These are phyloP conservation scores for Dichetophora obliterata DNA, from an alignment of 2,888 invertebrate species.

Conservation along the genomic window DNA sequence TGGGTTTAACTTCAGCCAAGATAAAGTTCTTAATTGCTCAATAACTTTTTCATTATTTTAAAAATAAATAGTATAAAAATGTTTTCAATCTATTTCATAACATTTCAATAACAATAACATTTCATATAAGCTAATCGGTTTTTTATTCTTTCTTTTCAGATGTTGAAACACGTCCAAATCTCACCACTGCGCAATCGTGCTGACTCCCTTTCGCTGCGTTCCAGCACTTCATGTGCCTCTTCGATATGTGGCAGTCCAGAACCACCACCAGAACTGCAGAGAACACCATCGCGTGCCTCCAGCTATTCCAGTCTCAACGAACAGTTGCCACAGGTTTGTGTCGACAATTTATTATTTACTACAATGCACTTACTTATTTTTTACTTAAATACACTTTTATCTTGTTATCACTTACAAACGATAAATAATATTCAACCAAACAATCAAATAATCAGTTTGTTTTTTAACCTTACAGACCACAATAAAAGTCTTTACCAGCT, in stretches of 20 bases:
- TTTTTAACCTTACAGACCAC: conserved; percentile 77
- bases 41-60: no score
- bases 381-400: neutral
- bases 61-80: no score
- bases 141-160: conserved; percentile 70
- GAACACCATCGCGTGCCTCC: conserved; percentile 79
- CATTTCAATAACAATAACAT: no score
- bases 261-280: conserved; percentile 71
- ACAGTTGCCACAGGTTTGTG: conserved; percentile 71
- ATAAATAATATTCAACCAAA: no score
- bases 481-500: conserved; percentile 91
- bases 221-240: conserved; percentile 77
- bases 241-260: conserved; percentile 76
- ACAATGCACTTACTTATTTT: neutral
- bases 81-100: no score
- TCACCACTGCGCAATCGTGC: conserved; percentile 87
- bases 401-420: no score
- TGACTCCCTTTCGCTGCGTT: conserved; percentile 83
- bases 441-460: neutral
- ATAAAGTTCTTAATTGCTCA: no score
- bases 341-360: no score
- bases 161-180: conserved; percentile 93
- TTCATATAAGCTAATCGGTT: neutral
- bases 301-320: conserved; percentile 77
- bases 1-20: no score